These are phyloP conservation scores for Aldrovandia affinis DNA, from an alignment of 2,797 vertebrate species.

Conservation along the genomic window DNA sequence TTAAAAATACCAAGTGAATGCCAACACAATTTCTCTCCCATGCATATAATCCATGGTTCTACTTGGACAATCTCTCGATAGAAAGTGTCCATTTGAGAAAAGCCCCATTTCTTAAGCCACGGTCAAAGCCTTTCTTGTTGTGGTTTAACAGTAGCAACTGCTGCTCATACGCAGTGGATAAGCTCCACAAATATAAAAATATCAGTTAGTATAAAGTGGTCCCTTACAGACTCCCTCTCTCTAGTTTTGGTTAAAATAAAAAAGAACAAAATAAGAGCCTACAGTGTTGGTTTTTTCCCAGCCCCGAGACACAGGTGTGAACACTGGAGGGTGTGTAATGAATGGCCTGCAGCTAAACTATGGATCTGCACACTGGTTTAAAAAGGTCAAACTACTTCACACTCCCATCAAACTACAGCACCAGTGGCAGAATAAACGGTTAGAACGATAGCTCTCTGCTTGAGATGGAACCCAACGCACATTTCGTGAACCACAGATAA, in stretches of 20 bases:
- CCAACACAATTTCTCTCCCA: conserved; percentile 31
- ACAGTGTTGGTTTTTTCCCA: conserved; percentile 18
- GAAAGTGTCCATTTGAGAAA: conserved; percentile 28
- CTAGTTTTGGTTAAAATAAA: conserved; percentile 23
- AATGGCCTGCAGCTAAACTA: not conserved
- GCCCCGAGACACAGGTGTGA: conserved; percentile 29
- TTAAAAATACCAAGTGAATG: conserved; percentile 37
- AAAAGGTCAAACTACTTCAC: conserved; percentile 6
- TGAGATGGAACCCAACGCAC: conserved; percentile 39
- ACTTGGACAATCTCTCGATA: conserved; percentile 30
- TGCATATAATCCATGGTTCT: conserved; percentile 38
- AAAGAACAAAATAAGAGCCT: conserved; percentile 39
- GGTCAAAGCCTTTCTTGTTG: conserved; percentile 33
- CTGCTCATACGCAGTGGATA: not conserved
- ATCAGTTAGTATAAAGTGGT: conserved; percentile 52
- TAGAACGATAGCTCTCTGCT: conserved; percentile 42
- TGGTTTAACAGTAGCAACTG: conserved; percentile 37
- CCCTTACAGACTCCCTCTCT: conserved; percentile 31
- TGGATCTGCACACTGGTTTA: not conserved
- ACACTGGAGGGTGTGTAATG: conserved; percentile 26
- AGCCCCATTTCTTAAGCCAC: conserved; percentile 45
- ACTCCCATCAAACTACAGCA: not conserved
- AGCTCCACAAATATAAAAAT: conserved; percentile 52
- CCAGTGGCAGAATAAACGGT: conserved; percentile 33
- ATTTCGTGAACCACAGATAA: conserved; percentile 47